Base-by-base conservation (phyloP, 2,888 invertebrate species). In the Pollenia angustigena region DNA sequence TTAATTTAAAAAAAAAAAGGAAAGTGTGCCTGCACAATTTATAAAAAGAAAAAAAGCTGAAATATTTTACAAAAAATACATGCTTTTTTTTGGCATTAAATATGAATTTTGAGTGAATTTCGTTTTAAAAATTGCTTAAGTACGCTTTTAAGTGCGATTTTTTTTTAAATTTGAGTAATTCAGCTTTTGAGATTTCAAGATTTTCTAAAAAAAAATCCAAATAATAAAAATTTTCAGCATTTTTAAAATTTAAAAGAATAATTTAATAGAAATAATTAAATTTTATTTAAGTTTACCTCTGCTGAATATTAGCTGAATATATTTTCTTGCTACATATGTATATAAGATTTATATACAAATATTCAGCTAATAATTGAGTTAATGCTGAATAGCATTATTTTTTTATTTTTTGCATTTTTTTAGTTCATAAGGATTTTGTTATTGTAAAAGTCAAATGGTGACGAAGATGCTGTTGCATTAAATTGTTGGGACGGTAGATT, bases 91-190 rank as follows among this genome's bases (percentile, higher is more conserved):
- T 76, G 83, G 74, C 42, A 81, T 78, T 69, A 54, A 84, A 83
- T 48, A 81, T 74, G 46, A 84, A 85, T 87, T 71, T 82, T 80
- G 74, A 71, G 69, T 83, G 75, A 80, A 60, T 44, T 81, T 54
- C 18, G 42, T 68, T 64, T 44, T 4, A 42, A 18, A 52, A 44
- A 50, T 50, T 54, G 11, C 89, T 89, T 89, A 89, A 91, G 91
- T 91, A 91, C 91, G 89, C 91, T 88, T 89, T 91, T 91, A 91
- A 91, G 91, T 91, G 91, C 90, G 91, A 81, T 83, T 87, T 44
- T 83, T 87, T 44, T 81, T 80, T 79, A 14, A 10, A 62, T 71
- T 81, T 72, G 10, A 58, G 54, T 62, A 48, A 81, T 79, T 87
- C 72, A 85, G 80, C 80, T 71, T 46, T 72, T 40, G 54, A 48